A percentile compares a stretch with the other conserved stretches of the same genome.
These are phyloP conservation scores for Homarus americanus DNA, from an alignment of 1,140 invertebrate genomes.

Conservation along the genomic window DNA sequence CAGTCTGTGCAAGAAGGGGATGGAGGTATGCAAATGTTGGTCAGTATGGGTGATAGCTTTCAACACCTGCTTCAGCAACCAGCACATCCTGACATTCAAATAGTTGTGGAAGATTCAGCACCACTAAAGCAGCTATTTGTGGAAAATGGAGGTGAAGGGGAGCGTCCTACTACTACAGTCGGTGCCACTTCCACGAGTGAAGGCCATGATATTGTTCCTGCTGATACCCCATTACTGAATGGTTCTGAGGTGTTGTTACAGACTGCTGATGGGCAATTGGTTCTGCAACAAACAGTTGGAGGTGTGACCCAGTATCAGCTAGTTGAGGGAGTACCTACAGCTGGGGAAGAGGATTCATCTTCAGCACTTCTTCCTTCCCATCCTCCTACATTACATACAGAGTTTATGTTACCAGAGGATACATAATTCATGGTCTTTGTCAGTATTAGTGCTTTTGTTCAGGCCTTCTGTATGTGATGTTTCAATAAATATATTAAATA, in stretches of 20 bases:
- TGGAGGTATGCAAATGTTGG: constrained; percentile 42
- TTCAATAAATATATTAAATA: not conserved
- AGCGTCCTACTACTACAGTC: not conserved
- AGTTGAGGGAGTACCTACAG: constrained; percentile 51
- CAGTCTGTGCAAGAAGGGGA: constrained; percentile 24
- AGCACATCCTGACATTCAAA: constrained; percentile 48
- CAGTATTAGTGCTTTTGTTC: not conserved
- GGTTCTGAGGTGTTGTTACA: constrained; percentile 56
- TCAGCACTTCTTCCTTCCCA: constrained; percentile 4
- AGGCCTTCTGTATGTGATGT: not conserved
- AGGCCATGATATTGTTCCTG: constrained; percentile 26
- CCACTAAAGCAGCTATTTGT: constrained; percentile 45
- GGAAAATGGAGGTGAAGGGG: constrained; percentile 23
- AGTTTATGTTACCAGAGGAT: constrained; percentile 24
- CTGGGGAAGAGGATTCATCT: constrained; percentile 10
- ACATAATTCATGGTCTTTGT: not conserved
- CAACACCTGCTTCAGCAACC: constrained; percentile 56
- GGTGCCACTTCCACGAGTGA: not conserved
- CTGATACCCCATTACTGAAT: constrained; percentile 41
- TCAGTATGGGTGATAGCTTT: constrained; percentile 54
- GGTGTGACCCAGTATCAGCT: constrained; percentile 64
- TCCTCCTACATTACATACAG: constrained; percentile 11
- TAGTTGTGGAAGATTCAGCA: constrained; percentile 50
- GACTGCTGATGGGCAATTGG: constrained; percentile 44
- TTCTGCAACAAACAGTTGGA: constrained; percentile 59